phyloP scores from a whole-genome alignment of 1,140 invertebrate species.

The Bombus superbus region DNA sequence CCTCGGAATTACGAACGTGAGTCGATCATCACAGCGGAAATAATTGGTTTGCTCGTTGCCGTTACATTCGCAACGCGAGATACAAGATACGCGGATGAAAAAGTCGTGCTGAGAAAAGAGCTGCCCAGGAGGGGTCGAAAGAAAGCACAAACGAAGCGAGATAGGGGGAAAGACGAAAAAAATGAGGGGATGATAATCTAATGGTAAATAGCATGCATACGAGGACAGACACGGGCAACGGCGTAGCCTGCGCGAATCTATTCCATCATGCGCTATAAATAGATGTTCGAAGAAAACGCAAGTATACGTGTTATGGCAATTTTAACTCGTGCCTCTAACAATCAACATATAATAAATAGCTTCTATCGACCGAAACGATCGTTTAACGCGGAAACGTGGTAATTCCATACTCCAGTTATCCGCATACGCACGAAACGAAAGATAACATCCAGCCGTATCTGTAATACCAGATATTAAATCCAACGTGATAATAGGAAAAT shows the following conservation, averaged over 20 bases:
- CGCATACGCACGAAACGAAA: too few species aligned
- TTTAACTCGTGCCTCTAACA: background rate
- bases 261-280: background rate
- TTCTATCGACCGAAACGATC: background rate
- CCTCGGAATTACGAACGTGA: slow-evolving; percentile 19
- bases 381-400: background rate
- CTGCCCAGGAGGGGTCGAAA: background rate
- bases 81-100: slow-evolving; percentile 36
- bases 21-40: slow-evolving; percentile 52
- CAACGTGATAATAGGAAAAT: background rate
- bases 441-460: background rate
- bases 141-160: slow-evolving; percentile 34
- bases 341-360: background rate
- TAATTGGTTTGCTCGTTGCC: slow-evolving; percentile 45
- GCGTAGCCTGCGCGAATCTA: slow-evolving; percentile 24
- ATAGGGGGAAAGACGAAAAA: slow-evolving; percentile 57
- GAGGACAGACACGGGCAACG: background rate
- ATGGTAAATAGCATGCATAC: slow-evolving; percentile 64
- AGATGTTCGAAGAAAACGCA: background rate
- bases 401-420: background rate
- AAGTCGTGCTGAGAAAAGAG: slow-evolving; percentile 13
- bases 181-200: slow-evolving; percentile 63
- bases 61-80: slow-evolving; percentile 38
- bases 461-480: too few species aligned
- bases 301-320: background rate